Evolutionary conservation across 1,140 invertebrate species (phyloP).

Genomic region (Limonius californicus): DNA sequence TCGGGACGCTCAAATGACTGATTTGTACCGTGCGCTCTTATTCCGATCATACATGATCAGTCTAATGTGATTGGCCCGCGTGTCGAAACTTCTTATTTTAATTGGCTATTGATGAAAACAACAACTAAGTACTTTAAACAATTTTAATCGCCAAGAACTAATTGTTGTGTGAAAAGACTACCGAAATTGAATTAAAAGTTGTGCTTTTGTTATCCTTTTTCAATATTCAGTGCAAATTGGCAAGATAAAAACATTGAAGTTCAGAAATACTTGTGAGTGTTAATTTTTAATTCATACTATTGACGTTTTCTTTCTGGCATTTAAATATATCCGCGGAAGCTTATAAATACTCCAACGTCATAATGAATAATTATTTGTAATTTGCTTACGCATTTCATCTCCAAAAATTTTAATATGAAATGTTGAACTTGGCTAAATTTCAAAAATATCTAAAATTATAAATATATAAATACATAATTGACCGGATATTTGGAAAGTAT

Average conservation of each 20-base stretch:
- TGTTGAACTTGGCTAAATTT: constrained; percentile 5
- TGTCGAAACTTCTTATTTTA: background rate
- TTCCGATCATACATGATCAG: constrained; percentile 4
- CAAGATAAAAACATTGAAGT: background rate
- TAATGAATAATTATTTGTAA: background rate
- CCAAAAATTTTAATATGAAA: background rate
- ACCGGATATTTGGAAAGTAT: background rate
- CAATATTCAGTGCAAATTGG: background rate
- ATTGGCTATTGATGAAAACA: background rate
- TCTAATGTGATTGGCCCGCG: background rate
- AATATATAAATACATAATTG: background rate
- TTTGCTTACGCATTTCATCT: background rate
- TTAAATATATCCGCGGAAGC: background rate
- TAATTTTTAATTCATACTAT: background rate
- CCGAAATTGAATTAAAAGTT: background rate
- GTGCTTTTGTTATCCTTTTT: background rate
- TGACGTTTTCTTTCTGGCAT: background rate
- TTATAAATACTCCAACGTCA: background rate
- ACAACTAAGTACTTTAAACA: too few species aligned
- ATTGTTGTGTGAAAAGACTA: background rate
- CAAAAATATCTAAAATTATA: constrained; percentile 14
- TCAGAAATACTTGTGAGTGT: background rate
- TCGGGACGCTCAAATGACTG: constrained; percentile 14
- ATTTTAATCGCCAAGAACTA: background rate
- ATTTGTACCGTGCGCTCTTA: constrained; percentile 5